Conservation (phyloP, 2,113 vertebrate genomes). For the Oceanites oceanicus region DNA sequence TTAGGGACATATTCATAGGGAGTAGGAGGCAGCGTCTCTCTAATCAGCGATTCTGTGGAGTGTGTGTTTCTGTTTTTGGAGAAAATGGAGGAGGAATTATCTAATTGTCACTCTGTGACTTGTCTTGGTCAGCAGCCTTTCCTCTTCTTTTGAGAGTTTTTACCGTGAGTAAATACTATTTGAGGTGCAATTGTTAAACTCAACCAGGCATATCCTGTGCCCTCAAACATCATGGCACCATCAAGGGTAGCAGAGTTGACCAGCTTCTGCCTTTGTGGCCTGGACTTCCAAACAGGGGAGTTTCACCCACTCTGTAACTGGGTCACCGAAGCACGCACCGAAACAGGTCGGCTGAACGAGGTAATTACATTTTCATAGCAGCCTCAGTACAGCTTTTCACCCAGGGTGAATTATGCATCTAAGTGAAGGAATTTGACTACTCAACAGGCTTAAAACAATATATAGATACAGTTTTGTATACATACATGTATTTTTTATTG, state of each 20-base stretch:
- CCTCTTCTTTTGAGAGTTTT: neutral
- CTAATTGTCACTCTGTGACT: neutral
- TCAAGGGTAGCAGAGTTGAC: neutral
- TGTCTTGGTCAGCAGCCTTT: neutral
- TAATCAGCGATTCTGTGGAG: neutral
- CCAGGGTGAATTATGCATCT: neutral
- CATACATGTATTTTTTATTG: too few species aligned
- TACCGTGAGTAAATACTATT: neutral
- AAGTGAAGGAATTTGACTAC: neutral
- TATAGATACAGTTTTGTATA: too few species aligned
- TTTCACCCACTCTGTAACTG: neutral
- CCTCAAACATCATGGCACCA: neutral
- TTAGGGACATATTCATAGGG: neutral
- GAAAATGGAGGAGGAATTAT: neutral
- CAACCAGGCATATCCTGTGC: neutral
- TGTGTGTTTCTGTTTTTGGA: neutral
- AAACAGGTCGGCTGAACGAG: rapidly evolving
- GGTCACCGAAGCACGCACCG: neutral
- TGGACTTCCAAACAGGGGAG: neutral
- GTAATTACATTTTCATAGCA: neutral
- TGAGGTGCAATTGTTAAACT: neutral
- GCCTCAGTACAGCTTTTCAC: neutral
- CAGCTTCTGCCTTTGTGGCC: neutral
- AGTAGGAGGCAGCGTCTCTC: neutral
- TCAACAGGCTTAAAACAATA: neutral